phyloP scores from a whole-genome alignment of 37 sponge, comb jelly and placozoan species.

The Spongilla lacustris region DNA sequence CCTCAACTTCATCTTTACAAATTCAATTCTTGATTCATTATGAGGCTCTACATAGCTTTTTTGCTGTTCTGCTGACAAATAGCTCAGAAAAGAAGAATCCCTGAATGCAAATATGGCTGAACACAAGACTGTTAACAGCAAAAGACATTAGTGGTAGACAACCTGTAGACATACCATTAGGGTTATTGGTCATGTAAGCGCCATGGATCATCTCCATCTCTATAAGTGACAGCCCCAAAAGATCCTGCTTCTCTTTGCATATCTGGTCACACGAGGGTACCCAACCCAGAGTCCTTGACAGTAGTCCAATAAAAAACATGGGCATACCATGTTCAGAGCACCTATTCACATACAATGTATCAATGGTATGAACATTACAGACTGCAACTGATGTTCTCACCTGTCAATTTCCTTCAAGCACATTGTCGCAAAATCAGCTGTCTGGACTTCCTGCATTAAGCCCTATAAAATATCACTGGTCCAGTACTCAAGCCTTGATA shows the following conservation, averaged over 20 bases:
- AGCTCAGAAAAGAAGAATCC: neutral
- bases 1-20: neutral
- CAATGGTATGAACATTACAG: neutral
- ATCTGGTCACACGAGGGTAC: slow-evolving; percentile 4
- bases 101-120: neutral
- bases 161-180: slow-evolving; percentile 41
- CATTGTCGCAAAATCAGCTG: slow-evolving; percentile 1
- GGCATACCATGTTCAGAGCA: neutral
- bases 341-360: neutral
- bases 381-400: neutral
- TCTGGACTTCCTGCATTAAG: neutral
- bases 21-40: too few species aligned
- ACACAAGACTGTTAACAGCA: neutral
- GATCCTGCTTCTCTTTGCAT: neutral
- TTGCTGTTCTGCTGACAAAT: neutral
- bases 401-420: neutral
- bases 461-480: neutral
- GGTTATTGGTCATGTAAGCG: slow-evolving; percentile 17
- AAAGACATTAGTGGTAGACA: neutral
- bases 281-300: slow-evolving; percentile 21
- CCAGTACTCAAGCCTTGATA: neutral
- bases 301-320: slow-evolving; percentile 13
- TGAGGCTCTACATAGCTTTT: neutral
- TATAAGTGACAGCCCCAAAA: slow-evolving; percentile 40
- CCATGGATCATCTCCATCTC: slow-evolving; percentile 43